These are phyloP conservation scores for Pogoniulus pusillus DNA, from an alignment of 2,797 vertebrate genomes.

Conservation along the genomic window DNA sequence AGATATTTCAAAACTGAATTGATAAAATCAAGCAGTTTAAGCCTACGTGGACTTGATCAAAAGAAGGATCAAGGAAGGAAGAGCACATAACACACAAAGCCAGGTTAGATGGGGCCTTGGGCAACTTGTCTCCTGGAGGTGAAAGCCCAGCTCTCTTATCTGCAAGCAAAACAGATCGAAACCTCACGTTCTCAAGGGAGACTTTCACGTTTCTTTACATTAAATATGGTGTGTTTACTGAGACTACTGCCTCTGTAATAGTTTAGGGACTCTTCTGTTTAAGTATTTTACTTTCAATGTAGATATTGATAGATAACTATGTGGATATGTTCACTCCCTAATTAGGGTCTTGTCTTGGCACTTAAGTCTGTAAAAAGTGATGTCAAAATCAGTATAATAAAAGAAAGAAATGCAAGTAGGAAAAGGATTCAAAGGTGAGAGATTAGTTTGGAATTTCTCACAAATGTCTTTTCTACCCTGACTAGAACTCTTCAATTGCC, in stretches of 20 bases:
- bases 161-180: background rate
- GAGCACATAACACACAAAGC: too few relatives aligned
- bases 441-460: background rate
- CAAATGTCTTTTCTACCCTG: background rate
- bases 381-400: background rate
- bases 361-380: background rate
- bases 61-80: too few relatives aligned
- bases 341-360: background rate
- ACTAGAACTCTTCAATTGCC: background rate
- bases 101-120: too few relatives aligned
- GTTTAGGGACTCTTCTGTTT: background rate
- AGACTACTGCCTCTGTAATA: background rate
- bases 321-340: background rate
- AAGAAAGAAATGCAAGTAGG: background rate
- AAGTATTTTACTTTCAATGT: too few relatives aligned
- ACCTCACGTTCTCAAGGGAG: background rate
- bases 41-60: too few relatives aligned
- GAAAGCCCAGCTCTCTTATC: background rate
- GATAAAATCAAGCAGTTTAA: too few relatives aligned
- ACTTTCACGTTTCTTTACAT: background rate
- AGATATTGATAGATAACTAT: background rate
- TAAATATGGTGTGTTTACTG: background rate
- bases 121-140: background rate
- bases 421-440: background rate
- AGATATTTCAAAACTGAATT: too few relatives aligned